phyloP scores from a whole-genome alignment of 2,113 vertebrate species.

The Lampris megalopsis region DNA sequence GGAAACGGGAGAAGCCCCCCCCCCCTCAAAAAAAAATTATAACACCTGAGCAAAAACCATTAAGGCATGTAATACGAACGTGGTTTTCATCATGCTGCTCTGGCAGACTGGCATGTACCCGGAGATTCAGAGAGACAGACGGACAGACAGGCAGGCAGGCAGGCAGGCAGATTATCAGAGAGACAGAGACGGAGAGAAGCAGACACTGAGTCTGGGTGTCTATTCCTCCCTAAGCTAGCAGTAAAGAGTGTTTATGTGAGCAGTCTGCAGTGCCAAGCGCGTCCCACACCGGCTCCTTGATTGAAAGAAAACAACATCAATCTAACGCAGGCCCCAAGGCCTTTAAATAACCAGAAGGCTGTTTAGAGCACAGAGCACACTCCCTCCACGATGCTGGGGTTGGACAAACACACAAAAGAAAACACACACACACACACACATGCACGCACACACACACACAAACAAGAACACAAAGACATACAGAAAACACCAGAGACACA shows the following conservation, averaged over 20 bases:
- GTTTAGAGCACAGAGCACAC: conserved; percentile 49
- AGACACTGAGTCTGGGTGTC: conserved; percentile 50
- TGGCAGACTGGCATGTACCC: too few relatives aligned
- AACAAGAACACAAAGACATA: not conserved
- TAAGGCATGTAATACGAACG: too few relatives aligned
- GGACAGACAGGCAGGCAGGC: not conserved
- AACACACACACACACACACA: conserved; percentile 29
- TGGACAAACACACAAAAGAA: conserved; percentile 25
- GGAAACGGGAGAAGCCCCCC: too few relatives aligned
- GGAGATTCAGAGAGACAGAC: too few relatives aligned
- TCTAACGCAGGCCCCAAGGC: conserved; percentile 67
- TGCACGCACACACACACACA: conserved; percentile 4
- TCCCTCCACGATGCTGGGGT: conserved; percentile 33
- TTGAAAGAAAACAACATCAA: conserved; percentile 83
- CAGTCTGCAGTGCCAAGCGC: conserved; percentile 52
- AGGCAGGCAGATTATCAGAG: not conserved
- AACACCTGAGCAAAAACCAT: too few relatives aligned
- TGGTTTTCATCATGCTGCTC: too few relatives aligned
- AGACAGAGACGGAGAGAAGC: conserved; percentile 18
- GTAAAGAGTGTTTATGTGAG: conserved; percentile 61
- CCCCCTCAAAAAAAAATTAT: too few relatives aligned
- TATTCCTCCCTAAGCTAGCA: conserved; percentile 41
- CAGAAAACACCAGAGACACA: not conserved
- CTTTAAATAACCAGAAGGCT: conserved; percentile 73
- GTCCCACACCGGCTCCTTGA: conserved; percentile 72